Percentiles rank a stretch among this genome's conserved stretches.
phyloP scores from a whole-genome alignment of 2,113 vertebrate genomes.

The Epinephelus moara region DNA sequence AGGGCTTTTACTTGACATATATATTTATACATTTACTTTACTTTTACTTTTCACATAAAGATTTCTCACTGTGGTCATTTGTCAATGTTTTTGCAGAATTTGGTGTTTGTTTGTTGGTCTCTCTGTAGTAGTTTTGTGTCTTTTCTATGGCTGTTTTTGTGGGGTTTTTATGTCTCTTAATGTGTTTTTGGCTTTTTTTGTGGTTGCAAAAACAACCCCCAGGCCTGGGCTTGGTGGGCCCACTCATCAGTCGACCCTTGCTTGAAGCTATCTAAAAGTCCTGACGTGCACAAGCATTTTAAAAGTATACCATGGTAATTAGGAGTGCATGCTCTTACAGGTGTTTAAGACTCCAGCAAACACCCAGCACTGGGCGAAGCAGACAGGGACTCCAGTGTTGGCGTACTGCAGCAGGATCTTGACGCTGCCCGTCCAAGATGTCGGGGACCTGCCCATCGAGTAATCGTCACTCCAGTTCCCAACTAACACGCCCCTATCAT shows the following conservation, averaged over 20 bases:
- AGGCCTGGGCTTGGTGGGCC: too few species aligned
- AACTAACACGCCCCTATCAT: conserved; percentile 90
- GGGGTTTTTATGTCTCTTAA: too few species aligned
- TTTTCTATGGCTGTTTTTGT: too few species aligned
- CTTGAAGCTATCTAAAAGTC: too few species aligned
- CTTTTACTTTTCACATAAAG: too few species aligned
- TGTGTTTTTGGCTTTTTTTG: too few species aligned
- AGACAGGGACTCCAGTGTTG: conserved; percentile 82
- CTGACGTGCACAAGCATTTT: background rate
- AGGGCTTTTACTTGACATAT: too few species aligned
- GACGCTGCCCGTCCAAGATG: conserved; percentile 92
- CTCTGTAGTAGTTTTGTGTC: background rate
- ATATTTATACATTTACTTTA: too few species aligned
- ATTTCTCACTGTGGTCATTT: background rate
- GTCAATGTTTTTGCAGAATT: too few species aligned
- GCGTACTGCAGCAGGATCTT: conserved; percentile 89
- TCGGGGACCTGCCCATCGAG: conserved; percentile 85
- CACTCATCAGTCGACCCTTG: too few species aligned
- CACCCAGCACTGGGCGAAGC: conserved; percentile 95
- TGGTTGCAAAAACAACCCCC: too few species aligned
- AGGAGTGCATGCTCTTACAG: conserved; percentile 77
- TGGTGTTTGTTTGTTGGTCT: background rate
- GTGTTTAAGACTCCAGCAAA: conserved; percentile 95
- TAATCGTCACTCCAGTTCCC: conserved; percentile 91
- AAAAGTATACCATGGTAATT: too few species aligned